These are phyloP conservation scores for Glyptemys insculpta DNA, from an alignment of 2,797 vertebrate species.

Conservation along the genomic window DNA sequence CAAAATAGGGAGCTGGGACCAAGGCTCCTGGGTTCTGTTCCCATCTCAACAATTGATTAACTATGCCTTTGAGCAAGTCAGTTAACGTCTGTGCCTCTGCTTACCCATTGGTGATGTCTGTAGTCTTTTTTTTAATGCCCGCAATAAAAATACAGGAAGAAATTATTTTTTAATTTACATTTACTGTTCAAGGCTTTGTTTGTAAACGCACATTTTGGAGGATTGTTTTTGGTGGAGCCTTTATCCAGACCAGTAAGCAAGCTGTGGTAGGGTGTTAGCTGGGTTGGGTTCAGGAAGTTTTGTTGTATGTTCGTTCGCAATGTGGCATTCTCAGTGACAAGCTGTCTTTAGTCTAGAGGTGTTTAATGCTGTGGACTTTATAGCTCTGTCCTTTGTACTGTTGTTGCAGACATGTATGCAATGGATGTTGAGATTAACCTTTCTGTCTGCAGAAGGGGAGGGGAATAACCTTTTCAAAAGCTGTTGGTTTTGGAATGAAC, in stretches of 20 bases:
- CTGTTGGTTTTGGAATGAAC: constrained; percentile 38
- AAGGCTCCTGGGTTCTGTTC: not conserved
- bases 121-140: not conserved
- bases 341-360: not conserved
- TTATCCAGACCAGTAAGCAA: not conserved
- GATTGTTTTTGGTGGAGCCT: not conserved
- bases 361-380: not conserved
- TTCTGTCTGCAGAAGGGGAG: constrained; percentile 44
- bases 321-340: not conserved
- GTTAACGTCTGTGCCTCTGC: not conserved
- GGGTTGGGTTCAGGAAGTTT: fast-evolving
- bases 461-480: constrained; percentile 66
- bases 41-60: not conserved
- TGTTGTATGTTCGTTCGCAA: fast-evolving
- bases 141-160: not conserved
- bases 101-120: not conserved
- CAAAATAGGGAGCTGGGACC: not conserved
- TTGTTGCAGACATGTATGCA: not conserved
- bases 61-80: not conserved
- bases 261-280: not conserved
- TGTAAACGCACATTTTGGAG: not conserved
- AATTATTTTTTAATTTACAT: not conserved
- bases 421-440: constrained; percentile 53
- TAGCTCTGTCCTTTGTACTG: not conserved
- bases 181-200: not conserved